A percentile compares a stretch with the other conserved stretches of the same genome.
Evolutionary conservation across 2,888 invertebrate species (phyloP).

Genomic region (Ceriagrion tenellum): DNA sequence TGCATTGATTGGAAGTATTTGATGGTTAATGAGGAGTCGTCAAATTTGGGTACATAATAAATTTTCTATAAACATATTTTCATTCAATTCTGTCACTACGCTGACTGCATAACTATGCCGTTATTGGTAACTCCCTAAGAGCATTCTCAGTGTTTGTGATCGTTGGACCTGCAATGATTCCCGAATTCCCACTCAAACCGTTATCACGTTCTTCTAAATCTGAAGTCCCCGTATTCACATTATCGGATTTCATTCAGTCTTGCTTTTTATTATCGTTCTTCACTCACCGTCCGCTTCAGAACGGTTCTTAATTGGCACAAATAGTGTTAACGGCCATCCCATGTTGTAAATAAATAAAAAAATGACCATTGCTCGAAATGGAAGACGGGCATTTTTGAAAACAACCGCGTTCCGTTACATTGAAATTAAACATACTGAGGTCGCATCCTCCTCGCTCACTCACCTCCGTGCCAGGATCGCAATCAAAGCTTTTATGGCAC

Average conservation of each 20-base stretch:
- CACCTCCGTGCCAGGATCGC: slow-evolving; percentile 2
- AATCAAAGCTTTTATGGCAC: slow-evolving; percentile 46
- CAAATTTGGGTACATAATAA: too few relatives aligned
- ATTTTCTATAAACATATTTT: too few relatives aligned
- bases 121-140: too few relatives aligned
- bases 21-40: too few relatives aligned
- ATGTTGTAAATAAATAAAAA: neutral
- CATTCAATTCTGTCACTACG: too few relatives aligned
- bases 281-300: neutral
- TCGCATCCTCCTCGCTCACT: neutral
- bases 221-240: neutral
- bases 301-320: neutral
- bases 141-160: neutral
- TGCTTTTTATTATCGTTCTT: neutral
- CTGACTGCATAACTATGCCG: too few relatives aligned
- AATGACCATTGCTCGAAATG: neutral
- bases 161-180: neutral
- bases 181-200: neutral
- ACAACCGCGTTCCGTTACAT: slow-evolving; percentile 40
- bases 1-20: too few relatives aligned
- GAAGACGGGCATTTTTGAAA: neutral
- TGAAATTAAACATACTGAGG: neutral
- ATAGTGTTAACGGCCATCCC: neutral
- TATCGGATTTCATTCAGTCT: neutral
- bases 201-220: neutral